Evolutionary conservation across 2,888 invertebrate species (phyloP).

Genomic region (Rotaria sp.): DNA sequence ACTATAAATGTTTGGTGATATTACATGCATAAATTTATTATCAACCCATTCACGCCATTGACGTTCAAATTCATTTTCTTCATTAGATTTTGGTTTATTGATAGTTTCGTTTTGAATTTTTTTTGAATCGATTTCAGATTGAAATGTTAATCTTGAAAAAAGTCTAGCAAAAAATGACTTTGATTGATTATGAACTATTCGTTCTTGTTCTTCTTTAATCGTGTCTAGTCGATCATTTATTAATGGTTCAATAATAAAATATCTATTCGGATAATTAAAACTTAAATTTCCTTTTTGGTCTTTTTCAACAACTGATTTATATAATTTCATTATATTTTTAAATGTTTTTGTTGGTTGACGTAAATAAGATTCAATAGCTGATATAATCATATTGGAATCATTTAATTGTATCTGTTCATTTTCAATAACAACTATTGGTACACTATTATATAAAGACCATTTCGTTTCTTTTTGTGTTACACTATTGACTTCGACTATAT

Average conservation of each 20-base stretch:
- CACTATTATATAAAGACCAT: slow-evolving; percentile 89
- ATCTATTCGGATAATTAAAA: slow-evolving; percentile 19
- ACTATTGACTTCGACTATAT: slow-evolving; percentile 92
- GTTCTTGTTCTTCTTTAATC: slow-evolving; percentile 28
- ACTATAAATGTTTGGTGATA: slow-evolving; percentile 93
- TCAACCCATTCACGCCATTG: slow-evolving; percentile 95
- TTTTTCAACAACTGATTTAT: slow-evolving; percentile 67
- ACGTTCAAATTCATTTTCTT: slow-evolving; percentile 64
- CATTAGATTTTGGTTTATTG: slow-evolving; percentile 62
- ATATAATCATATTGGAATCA: slow-evolving; percentile 88
- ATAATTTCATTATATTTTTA: slow-evolving; percentile 68
- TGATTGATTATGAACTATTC: slow-evolving; percentile 8
- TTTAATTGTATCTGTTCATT: slow-evolving; percentile 67
- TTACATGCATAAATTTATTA: slow-evolving; percentile 74
- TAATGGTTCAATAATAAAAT: not conserved
- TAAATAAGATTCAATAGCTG: slow-evolving; percentile 72
- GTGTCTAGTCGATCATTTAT: slow-evolving; percentile 38
- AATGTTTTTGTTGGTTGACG: slow-evolving; percentile 58
- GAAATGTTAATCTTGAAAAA: not conserved
- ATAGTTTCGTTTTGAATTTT: not conserved
- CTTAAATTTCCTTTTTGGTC: slow-evolving; percentile 51
- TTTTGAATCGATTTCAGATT: not conserved
- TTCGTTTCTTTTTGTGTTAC: slow-evolving; percentile 80
- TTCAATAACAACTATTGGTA: slow-evolving; percentile 77
- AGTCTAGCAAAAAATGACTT: slow-evolving; percentile 25